Evolutionary conservation across 2,888 invertebrate species (phyloP).

Genomic region (Linyphia triangularis): DNA sequence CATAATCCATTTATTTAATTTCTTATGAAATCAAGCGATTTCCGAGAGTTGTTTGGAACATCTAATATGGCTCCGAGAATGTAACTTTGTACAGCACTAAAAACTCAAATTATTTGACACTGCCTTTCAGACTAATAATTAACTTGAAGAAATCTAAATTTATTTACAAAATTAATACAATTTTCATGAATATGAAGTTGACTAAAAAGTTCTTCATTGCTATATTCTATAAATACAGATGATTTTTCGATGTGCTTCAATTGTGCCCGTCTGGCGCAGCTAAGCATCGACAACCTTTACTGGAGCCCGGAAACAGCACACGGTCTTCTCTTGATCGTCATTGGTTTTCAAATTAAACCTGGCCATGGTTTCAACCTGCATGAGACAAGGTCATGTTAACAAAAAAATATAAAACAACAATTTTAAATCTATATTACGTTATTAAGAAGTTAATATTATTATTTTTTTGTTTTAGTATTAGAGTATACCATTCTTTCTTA

Average conservation of each 20-base stretch:
- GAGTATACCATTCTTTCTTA: too few species aligned
- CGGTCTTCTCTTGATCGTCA: slow-evolving; percentile 53
- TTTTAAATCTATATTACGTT: too few species aligned
- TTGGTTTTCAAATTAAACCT: slow-evolving; percentile 59
- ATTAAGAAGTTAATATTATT: too few species aligned
- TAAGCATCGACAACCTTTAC: slow-evolving; percentile 59
- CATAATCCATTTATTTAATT: too few species aligned
- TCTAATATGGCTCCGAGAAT: too few species aligned
- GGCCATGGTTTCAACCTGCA: slow-evolving; percentile 55
- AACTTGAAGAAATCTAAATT: too few species aligned
- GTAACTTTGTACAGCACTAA: too few species aligned
- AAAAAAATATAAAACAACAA: not conserved
- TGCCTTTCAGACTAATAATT: too few species aligned
- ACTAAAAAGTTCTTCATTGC: not conserved
- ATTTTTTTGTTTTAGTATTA: too few species aligned
- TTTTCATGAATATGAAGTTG: slow-evolving; percentile 15
- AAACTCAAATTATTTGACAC: too few species aligned
- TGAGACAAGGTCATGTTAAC: not conserved
- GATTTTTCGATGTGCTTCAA: not conserved
- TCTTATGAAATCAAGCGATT: too few species aligned
- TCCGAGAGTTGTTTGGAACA: too few species aligned
- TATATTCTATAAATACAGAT: slow-evolving; percentile 27
- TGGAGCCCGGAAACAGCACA: slow-evolving; percentile 67
- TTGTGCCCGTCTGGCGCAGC: not conserved
- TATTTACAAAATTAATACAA: not conserved